These are phyloP conservation scores for Enteromius fasciolatus DNA, from an alignment of 2,797 vertebrate species.

Conservation along the genomic window DNA sequence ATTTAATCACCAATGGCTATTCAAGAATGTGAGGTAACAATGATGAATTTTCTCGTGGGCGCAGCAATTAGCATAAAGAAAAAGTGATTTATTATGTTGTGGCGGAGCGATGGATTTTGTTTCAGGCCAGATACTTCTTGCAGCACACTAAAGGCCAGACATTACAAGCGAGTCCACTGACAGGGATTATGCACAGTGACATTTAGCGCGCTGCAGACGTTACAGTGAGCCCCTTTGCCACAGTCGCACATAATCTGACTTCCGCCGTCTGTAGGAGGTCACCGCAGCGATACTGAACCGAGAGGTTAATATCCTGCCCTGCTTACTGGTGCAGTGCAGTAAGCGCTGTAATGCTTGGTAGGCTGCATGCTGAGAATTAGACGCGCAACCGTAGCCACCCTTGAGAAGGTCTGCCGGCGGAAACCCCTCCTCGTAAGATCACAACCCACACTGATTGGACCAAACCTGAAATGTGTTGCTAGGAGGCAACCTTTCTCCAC, in stretches of 20 bases:
- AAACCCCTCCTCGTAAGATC: slow-evolving; percentile 48
- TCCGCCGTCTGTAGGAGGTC: slow-evolving; percentile 10
- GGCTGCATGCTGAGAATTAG: slow-evolving; percentile 42
- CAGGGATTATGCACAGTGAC: slow-evolving; percentile 35
- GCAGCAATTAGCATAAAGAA: slow-evolving; percentile 46
- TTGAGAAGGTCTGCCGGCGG: slow-evolving; percentile 29
- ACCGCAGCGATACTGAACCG: slow-evolving; percentile 31
- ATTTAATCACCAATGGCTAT: slow-evolving; percentile 56
- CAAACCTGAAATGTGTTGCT: slow-evolving; percentile 49
- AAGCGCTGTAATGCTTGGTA: slow-evolving; percentile 38
- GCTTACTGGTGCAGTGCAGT: slow-evolving; percentile 54
- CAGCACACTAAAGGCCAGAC: slow-evolving; percentile 24
- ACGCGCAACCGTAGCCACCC: slow-evolving; percentile 14
- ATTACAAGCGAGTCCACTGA: slow-evolving; percentile 29
- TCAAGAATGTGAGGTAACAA: slow-evolving; percentile 37
- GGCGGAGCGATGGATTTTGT: slow-evolving; percentile 41
- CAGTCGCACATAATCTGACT: slow-evolving; percentile 43
- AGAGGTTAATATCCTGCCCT: slow-evolving; percentile 45
- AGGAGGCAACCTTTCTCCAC: slow-evolving; percentile 43
- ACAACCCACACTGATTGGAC: slow-evolving; percentile 39
- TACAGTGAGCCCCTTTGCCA: slow-evolving; percentile 38
- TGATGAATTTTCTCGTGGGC: slow-evolving; percentile 54
- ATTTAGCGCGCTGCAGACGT: slow-evolving; percentile 40
- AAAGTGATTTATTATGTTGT: slow-evolving; percentile 54
- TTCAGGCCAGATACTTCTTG: slow-evolving; percentile 28